Evolutionary conservation across 1,140 invertebrate genomes (phyloP).

Genomic region (Bombus pascuorum): DNA sequence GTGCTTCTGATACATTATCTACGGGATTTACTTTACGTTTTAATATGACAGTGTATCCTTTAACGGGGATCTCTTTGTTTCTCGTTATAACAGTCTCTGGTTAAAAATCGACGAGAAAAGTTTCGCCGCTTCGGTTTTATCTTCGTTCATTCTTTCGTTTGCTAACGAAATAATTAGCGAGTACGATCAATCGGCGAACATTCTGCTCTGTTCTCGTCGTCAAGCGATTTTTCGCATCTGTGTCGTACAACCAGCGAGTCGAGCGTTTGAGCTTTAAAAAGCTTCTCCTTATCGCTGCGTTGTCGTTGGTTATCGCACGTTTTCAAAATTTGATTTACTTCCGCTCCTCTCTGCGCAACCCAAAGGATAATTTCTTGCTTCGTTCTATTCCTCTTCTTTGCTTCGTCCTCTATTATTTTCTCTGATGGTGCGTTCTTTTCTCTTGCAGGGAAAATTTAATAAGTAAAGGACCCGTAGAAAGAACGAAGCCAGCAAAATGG

Average conservation of each 20-base stretch:
- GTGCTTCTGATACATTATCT: slow-evolving; percentile 6
- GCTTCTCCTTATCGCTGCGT: not conserved
- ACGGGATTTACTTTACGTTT: slow-evolving; percentile 1
- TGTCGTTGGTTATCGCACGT: not conserved
- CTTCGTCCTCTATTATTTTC: not conserved
- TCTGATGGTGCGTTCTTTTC: not conserved
- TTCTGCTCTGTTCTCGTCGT: too few species aligned
- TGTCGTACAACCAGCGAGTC: too few species aligned
- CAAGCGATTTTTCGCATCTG: not conserved
- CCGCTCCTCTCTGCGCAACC: not conserved
- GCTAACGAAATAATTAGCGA: not conserved
- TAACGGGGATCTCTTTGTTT: slow-evolving; percentile 3
- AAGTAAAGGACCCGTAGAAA: not conserved
- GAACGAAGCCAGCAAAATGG: too few species aligned
- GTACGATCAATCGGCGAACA: not conserved
- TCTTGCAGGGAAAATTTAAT: not conserved
- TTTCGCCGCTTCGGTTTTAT: not conserved
- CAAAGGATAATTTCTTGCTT: not conserved
- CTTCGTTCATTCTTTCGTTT: not conserved
- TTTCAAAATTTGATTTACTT: not conserved
- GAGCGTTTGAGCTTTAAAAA: too few species aligned
- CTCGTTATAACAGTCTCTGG: not conserved
- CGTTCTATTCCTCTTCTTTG: not conserved
- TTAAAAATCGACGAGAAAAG: not conserved
- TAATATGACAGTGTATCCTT: not conserved